A percentile compares a stretch with the other conserved stretches of the same genome.
These are phyloP conservation scores for Gnatocerus cornutus DNA, from an alignment of 2,888 invertebrate species.

Conservation along the genomic window DNA sequence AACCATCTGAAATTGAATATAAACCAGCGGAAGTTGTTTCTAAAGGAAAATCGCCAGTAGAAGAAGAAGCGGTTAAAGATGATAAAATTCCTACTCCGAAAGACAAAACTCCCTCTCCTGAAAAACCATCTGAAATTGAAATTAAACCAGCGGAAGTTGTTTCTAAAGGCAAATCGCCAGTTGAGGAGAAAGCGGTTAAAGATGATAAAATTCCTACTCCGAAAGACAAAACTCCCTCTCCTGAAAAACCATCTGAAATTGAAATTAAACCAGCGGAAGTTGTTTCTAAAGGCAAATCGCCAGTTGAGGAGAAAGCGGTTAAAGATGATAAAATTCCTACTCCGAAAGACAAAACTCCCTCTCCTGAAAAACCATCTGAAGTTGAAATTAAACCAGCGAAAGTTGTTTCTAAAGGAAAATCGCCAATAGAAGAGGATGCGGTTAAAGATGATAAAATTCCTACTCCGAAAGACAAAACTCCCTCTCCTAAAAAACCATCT, in stretches of 20 bases:
- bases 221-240: constrained; percentile 19
- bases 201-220: background rate
- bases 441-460: constrained; percentile 2
- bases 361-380: constrained; percentile 11
- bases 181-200: background rate
- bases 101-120: constrained; percentile 12
- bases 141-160: background rate
- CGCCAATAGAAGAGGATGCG: background rate
- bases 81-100: constrained; percentile 10
- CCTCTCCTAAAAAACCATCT: constrained; percentile 3
- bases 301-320: background rate
- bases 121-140: constrained; percentile 8
- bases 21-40: background rate
- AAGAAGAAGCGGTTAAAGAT: background rate
- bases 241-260: constrained; percentile 7
- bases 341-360: constrained; percentile 19
- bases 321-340: constrained; percentile 1
- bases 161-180: constrained; percentile 2
- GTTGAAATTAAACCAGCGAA: background rate
- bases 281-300: background rate
- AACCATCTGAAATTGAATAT: background rate
- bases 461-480: constrained; percentile 15
- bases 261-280: background rate
- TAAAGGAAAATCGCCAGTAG: constrained; percentile 6
- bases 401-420: background rate